These are phyloP conservation scores for Macrobrachium rosenbergii DNA, from an alignment of 1,140 invertebrate genomes.

Conservation along the genomic window DNA sequence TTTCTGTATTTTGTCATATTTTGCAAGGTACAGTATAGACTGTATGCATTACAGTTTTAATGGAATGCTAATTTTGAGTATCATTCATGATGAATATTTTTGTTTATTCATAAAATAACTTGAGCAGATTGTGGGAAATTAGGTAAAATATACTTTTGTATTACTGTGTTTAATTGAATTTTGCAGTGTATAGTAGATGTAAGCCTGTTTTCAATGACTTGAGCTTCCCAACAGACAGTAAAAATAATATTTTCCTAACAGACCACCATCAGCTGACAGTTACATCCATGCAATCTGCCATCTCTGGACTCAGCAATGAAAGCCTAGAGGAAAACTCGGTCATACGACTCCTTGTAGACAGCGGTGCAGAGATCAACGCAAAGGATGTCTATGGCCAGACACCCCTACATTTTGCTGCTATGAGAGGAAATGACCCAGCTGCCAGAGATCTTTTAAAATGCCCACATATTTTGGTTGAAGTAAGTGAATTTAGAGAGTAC, in stretches of 20 bases:
- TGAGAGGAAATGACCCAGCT: constrained; percentile 72
- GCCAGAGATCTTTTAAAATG: constrained; percentile 69
- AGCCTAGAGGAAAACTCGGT: constrained; percentile 64
- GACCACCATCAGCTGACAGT: not conserved
- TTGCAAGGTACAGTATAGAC: too few species aligned
- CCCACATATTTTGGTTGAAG: constrained; percentile 67
- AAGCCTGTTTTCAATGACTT: not conserved
- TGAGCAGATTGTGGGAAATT: too few species aligned
- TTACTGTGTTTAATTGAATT: too few species aligned
- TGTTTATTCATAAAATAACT: too few species aligned
- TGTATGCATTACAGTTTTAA: too few species aligned
- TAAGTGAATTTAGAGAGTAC: constrained; percentile 44
- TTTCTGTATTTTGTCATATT: too few species aligned
- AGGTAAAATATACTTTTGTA: too few species aligned
- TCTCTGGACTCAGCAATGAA: constrained; percentile 4
- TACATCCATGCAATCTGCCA: not conserved
- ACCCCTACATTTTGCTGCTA: constrained; percentile 72
- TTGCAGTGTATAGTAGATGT: too few species aligned
- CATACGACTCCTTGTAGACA: constrained; percentile 69
- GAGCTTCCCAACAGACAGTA: not conserved
- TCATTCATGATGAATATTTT: too few species aligned
- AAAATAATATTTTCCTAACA: constrained; percentile 16
- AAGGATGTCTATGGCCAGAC: constrained; percentile 71
- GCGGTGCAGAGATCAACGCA: constrained; percentile 71
- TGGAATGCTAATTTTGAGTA: too few species aligned